Base-by-base conservation (phyloP, 2,888 invertebrate genomes). In the Lottia gigantea region DNA sequence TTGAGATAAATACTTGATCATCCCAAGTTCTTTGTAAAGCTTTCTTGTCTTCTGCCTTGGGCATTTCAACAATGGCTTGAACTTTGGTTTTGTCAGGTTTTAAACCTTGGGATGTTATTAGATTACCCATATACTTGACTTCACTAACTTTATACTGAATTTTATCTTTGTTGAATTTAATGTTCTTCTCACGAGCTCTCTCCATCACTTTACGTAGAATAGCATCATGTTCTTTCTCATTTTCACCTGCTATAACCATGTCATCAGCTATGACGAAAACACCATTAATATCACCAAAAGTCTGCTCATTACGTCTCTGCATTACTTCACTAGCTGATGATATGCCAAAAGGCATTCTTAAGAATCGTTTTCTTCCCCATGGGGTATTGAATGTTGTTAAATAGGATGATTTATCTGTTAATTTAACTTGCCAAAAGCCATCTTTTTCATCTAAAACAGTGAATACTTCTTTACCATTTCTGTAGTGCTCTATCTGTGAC, bases 1-100 rank as follows among this genome's bases (percentile, higher is more conserved):
- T 63, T 71, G 74, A 6, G 72, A 71, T n/a, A 77, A 47, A 55
- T 75, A 77, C 16, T 70, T 72, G 1, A 75, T 55, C 6, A 71
- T 70, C 16, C 74, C 72, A n/a, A 72, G 61, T 63, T 25, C 69
- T 14, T 16, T 71, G 67, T 4, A 72, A 62, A 6, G 64, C 67
- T 68, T 68, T 71, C 26, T 71, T 71, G 65, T 68, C 68, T 2
- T n/a, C 45, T 14, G 74, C 71, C 12, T 46, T 23, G 7, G 74
- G 69, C 64, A 74, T 71, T 14, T 74, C 45, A 7, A 47, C 45
- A 14, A 74, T 67, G 11, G 74, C 74, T 55, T 46, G 19, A 1
- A 67, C 55, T 25, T 67, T 68, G 45, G 16, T 16, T 0, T 71
- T 55, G 7, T 19, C 40, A 15, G 23, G 70, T 68, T 16, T 62